Evolutionary conservation across 2,113 vertebrate species (phyloP), one percentile per base, ranked within the genome.

Genomic region (Cavia aperea): DNA sequence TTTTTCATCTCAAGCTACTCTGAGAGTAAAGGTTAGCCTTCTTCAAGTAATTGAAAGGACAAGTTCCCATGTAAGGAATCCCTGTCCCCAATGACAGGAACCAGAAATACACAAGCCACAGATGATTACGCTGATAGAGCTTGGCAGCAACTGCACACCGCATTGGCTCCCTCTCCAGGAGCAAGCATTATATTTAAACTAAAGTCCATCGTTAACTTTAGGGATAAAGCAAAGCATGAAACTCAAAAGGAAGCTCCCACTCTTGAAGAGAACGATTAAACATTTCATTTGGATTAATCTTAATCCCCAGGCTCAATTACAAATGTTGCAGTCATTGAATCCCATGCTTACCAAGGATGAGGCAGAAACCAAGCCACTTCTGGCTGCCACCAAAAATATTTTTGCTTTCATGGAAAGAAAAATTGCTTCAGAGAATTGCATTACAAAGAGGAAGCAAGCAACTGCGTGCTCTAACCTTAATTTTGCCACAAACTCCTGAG

Each of bases 21-120:
- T 91, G 92, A 84, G 96, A 97, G 94, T 96, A 96, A 97, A 97
- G 96, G 97, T 97, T 96, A 98, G 0, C 84, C 95, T 97, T 96
- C 95, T 97, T 96, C 93, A 90, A 97, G 96, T 95, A 96, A 97
- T 60, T 94, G 97, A 96, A 98, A 98, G 96, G 97, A 97, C 97
- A 97, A 96, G 97, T 98, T 97, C 97, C 97, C 97, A 98, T 97
- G 96, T 97, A 97, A 97, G 96, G 97, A 96, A 96, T 97, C 82
- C 65, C 96, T 97, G 97, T 97, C 96, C 95, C 96, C 91, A 95
- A 72, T 94, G 95, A 96, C 43, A 86, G 94, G 94, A 95, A 96
- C 95, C 96, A 86, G 63, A 97, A 97, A 97, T 95, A 96, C 51
- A 94, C 90, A 95, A 92, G 75, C 94, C 29, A 56, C 63, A 93